Conservation (phyloP, 2,888 invertebrate genomes). For the Andrena bicolor region DNA sequence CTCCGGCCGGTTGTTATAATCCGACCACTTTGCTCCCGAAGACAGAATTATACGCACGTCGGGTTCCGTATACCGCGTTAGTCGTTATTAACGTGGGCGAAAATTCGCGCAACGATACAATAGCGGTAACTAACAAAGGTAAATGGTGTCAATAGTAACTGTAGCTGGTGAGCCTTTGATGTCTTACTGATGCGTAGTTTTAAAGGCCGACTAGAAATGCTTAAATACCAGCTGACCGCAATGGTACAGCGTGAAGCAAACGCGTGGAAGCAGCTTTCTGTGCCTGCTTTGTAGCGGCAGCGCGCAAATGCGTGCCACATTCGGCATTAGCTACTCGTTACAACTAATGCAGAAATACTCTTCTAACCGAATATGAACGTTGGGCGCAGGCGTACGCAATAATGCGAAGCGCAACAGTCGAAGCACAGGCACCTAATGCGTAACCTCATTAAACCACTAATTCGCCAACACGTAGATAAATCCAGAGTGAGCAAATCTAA, state of each 20-base stretch:
- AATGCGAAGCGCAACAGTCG: not conserved
- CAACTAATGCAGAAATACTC: constrained; percentile 62
- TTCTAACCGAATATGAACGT: constrained; percentile 35
- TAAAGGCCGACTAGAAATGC: constrained; percentile 63
- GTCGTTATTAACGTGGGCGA: not conserved
- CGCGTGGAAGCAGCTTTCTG: constrained; percentile 47
- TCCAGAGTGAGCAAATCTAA: too few relatives aligned
- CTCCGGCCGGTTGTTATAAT: not conserved
- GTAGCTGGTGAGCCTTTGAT: constrained; percentile 66
- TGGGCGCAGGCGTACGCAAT: constrained; percentile 19
- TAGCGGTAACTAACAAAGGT: constrained; percentile 22
- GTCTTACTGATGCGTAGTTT: constrained; percentile 63
- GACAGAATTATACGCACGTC: not conserved
- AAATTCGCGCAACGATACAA: constrained; percentile 6
- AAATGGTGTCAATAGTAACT: constrained; percentile 57
- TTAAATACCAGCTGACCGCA: constrained; percentile 63
- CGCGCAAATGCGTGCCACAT: constrained; percentile 37
- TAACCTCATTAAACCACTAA: not conserved
- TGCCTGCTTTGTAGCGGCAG: constrained; percentile 58
- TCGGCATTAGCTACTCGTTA: constrained; percentile 55
- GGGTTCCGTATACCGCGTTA: not conserved
- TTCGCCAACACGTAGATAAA: not conserved
- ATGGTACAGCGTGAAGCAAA: constrained; percentile 50
- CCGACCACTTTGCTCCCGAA: not conserved
- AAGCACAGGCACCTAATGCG: not conserved